These are phyloP conservation scores for Platycheirus albimanus DNA, from an alignment of 2,888 invertebrate genomes.

Conservation along the genomic window DNA sequence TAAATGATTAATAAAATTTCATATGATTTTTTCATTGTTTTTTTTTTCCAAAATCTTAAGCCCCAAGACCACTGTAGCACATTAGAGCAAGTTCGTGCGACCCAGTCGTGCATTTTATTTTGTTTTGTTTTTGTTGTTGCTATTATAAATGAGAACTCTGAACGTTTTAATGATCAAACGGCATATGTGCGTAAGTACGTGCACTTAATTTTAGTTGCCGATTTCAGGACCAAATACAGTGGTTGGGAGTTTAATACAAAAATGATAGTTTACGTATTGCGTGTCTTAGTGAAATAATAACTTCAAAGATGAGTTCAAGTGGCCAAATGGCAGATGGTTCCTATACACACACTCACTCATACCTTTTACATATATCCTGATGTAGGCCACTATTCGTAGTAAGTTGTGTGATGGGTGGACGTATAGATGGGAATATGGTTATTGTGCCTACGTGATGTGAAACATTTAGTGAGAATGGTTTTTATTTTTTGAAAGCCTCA, in stretches of 20 bases:
- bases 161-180: constrained; percentile 20
- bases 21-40: too few relatives aligned
- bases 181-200: constrained; percentile 30
- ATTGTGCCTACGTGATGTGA: background rate
- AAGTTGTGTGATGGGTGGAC: background rate
- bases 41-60: too few relatives aligned
- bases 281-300: constrained; percentile 34
- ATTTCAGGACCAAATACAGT: background rate
- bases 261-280: constrained; percentile 21
- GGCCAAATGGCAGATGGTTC: background rate
- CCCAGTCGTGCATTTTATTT: background rate
- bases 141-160: constrained; percentile 5
- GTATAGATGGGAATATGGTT: background rate
- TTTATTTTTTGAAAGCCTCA: background rate
- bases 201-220: constrained; percentile 35
- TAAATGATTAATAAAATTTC: too few relatives aligned
- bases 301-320: constrained; percentile 5
- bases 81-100: too few relatives aligned
- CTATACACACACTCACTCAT: too few relatives aligned
- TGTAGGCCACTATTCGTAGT: background rate
- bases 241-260: background rate
- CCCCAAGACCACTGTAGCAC: too few relatives aligned
- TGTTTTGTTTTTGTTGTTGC: background rate
- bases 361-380: too few relatives aligned
- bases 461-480: background rate